Conservation (phyloP, 37 sponge, comb jelly and placozoan genomes). For the Ephydatia muelleri region DNA sequence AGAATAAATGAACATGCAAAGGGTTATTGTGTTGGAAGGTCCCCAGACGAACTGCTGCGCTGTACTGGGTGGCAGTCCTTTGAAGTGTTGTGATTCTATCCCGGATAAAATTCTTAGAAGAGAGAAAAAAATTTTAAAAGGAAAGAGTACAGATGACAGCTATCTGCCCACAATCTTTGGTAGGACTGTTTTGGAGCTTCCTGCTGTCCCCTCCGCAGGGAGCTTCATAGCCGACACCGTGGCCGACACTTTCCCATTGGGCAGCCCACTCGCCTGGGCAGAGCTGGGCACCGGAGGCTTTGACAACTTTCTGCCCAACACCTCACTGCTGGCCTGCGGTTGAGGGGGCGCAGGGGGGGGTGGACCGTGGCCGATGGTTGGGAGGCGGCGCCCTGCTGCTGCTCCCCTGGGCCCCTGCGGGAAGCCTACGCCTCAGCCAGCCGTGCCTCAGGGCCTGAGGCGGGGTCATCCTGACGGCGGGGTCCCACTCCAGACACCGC, state of each 20-base stretch:
- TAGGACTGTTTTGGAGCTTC: conserved; percentile 74
- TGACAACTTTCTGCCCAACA: conserved; percentile 12
- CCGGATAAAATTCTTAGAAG: background rate
- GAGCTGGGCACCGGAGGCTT: conserved; percentile 46
- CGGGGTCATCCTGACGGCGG: conserved; percentile 70
- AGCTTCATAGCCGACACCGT: conserved; percentile 25
- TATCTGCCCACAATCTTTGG: conserved; percentile 91
- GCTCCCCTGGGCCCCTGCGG: conserved; percentile 20
- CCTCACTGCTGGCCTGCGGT: background rate
- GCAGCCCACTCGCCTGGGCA: background rate
- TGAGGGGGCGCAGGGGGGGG: conserved; percentile 27
- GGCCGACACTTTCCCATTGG: conserved; percentile 25
- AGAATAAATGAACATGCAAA: background rate
- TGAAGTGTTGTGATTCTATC: background rate
- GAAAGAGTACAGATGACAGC: background rate
- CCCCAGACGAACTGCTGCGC: background rate
- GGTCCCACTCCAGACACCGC: conserved; percentile 78
- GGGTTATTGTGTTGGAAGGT: background rate
- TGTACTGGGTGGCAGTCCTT: background rate
- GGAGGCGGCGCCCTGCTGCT: conserved; percentile 9
- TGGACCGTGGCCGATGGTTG: conserved; percentile 34
- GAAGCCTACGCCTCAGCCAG: conserved; percentile 73
- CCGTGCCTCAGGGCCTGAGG: conserved; percentile 77
- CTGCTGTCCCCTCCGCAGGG: conserved; percentile 35
- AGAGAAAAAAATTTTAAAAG: background rate